phyloP scores from a whole-genome alignment of 2,797 vertebrate species.

The Pteronotus mesoamericanus region DNA sequence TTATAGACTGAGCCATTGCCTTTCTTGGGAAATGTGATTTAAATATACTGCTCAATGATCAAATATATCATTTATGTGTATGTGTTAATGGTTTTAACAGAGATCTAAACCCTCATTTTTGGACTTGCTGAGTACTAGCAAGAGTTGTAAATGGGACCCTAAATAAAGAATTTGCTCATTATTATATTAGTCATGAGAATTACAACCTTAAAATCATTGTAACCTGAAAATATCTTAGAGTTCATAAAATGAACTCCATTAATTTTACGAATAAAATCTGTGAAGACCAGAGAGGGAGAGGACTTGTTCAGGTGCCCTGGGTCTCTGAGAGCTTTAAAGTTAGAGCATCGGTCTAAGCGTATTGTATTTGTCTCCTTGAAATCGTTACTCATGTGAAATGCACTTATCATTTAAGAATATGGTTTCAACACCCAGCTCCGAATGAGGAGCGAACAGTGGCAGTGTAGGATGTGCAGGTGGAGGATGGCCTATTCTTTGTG shows the following conservation, averaged over 20 bases:
- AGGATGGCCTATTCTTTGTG: neutral
- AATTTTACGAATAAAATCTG: constrained; percentile 18
- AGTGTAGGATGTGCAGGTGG: neutral
- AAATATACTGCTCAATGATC: neutral
- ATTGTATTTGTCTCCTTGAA: neutral
- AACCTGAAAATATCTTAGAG: neutral
- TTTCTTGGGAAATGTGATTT: constrained; percentile 29
- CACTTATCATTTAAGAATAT: neutral
- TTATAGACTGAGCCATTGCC: neutral
- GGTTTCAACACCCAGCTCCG: neutral
- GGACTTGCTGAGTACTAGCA: neutral
- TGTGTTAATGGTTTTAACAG: neutral
- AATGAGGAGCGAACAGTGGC: neutral
- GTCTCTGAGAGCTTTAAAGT: neutral
- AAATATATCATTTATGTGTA: neutral
- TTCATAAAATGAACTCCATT: constrained; percentile 3
- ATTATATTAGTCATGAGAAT: constrained; percentile 27
- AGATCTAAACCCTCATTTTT: neutral
- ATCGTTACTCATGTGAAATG: neutral
- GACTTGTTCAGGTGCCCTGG: neutral
- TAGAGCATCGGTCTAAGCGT: neutral
- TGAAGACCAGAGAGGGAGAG: neutral
- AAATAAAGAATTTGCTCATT: constrained; percentile 9
- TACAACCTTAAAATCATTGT: neutral
- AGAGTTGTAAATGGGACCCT: neutral